Base-by-base conservation (phyloP, 2,888 invertebrate genomes). In the Trissolcus japonicus region DNA sequence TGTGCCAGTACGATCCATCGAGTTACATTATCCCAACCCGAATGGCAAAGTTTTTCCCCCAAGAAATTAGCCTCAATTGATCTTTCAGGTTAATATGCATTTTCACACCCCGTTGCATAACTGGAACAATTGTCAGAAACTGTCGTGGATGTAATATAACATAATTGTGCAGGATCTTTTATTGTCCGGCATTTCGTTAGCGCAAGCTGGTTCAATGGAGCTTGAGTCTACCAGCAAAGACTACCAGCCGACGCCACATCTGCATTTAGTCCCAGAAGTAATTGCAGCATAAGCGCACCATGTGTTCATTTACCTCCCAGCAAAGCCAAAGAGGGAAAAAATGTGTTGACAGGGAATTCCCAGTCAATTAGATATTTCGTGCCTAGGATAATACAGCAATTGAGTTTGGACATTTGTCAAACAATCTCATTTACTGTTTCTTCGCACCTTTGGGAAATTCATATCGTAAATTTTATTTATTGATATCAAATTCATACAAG, bases 301-400 rank as follows among this genome's bases (percentile, higher is more conserved):
- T 19, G 25, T 55, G 55, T 14, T 55, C 35, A 29, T 16, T 55
- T 55, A 29, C 25, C 11, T 55, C 14, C 16, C 13, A 35, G n/a
- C 40, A 35, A 25, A 35, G 17, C 11, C 14, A 55, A 35, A 55
- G 21, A 53, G n/a, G n/a, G 40, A 1, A 29, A 29, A 35, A 55
- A 40, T 40, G 40, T 55, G 55, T 35, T 55, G 55, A 40, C 14
- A 55, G 55, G 46, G 16, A 14, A 46, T 46, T 46, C 35, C 35
- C 35, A 9, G 35, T 9, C 35, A 35, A 35, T 35, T 35, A 35
- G 7, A 11, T 19, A 11, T 17, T 21, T 54, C 54, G 16, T 46
- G 46, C 46, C 14, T 46, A 14, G 16, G 7, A 46, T 16, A 46
- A 46, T 16, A 16, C 16, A 7, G 46, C 6, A n/a, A 46, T 14